phyloP scores from a whole-genome alignment of 2,113 vertebrate species.

The Scalopus aquaticus region DNA sequence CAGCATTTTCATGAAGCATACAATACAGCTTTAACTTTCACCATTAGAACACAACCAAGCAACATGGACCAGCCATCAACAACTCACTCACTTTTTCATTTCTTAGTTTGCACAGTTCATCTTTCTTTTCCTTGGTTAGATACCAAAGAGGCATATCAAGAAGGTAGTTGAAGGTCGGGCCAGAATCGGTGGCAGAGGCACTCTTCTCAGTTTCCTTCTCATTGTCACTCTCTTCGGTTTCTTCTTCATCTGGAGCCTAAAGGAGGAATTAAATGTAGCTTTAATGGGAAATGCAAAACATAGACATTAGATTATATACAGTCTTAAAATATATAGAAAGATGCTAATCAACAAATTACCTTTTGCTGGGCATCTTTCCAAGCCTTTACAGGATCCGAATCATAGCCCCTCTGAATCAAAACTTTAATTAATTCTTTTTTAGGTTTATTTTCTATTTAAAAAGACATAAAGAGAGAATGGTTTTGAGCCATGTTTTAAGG shows the following conservation, averaged over 20 bases:
- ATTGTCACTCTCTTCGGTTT: conserved; percentile 78
- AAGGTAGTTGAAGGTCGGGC: conserved; percentile 96
- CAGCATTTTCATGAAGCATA: neutral
- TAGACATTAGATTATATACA: neutral
- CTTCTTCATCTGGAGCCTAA: conserved; percentile 81
- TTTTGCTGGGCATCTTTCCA: conserved; percentile 96
- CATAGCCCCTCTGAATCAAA: conserved; percentile 94
- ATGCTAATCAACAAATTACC: conserved; percentile 81
- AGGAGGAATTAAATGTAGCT: conserved; percentile 6
- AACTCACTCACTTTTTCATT: conserved; percentile 92
- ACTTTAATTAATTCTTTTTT: conserved; percentile 97
- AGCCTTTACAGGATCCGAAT: conserved; percentile 95
- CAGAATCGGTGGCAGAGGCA: conserved; percentile 77
- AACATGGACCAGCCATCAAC: neutral
- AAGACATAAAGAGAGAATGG: conserved; percentile 37
- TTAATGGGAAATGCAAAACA: neutral
- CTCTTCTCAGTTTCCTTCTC: conserved; percentile 82
- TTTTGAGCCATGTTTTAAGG: conserved; percentile 38
- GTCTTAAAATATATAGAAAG: neutral
- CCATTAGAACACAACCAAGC: neutral
- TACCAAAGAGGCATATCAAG: conserved; percentile 98
- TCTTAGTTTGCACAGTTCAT: conserved; percentile 95
- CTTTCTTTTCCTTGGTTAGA: conserved; percentile 97
- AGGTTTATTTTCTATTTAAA: conserved; percentile 95
- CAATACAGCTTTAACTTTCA: neutral